Base-by-base conservation (phyloP, 2,888 invertebrate genomes). In the Dasysyrphus albostriatus region DNA sequence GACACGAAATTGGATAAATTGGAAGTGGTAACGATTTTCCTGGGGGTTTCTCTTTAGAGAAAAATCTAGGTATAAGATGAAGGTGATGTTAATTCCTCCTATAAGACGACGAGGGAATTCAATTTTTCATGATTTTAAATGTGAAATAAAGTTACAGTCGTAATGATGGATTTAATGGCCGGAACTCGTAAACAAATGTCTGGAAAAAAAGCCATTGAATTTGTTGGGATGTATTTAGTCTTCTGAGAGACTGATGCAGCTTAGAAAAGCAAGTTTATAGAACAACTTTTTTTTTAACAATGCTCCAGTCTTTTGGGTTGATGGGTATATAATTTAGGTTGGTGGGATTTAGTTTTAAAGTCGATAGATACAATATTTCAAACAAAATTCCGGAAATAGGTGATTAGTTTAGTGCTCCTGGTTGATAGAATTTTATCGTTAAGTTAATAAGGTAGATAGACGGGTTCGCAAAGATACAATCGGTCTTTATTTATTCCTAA, bases 91-190 rank as follows among this genome's bases (percentile, higher is more conserved):
- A 19, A 49, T 16, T 3, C 32, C 32, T 19, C 32, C 24, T 24
- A 32, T 16, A 65, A 32, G 29, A 44, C 49, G 7, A n/a, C 7
- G 4, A 67, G 49, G 34, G 44, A 42, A 67, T 37, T n/a, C 19
- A 51, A 76, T 76, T 84, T 75, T 79, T 73, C 51, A 70, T 51
- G 61, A 80, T 73, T 74, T 34, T 59, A 54, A 6, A 51, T 56
- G 51, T 24, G 10, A 6, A 51, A 37, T 58, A 34, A 24, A 73
- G 74, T 75, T 51, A 76, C 44, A 65, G 59, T 8, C 65, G 29
- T 80, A 80, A 76, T 76, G 80, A 84, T 72, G 75, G 56, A 67
- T 39, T 81, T 85, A 77, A 85, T 67, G 65, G 54, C 84, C 84
- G 84, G 84, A 85, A 85, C 84, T 85, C 73, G 49, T 73, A 29